These are phyloP conservation scores for Neolamprologus cancellatus DNA, from an alignment of 2,113 vertebrate species.

Conservation along the genomic window DNA sequence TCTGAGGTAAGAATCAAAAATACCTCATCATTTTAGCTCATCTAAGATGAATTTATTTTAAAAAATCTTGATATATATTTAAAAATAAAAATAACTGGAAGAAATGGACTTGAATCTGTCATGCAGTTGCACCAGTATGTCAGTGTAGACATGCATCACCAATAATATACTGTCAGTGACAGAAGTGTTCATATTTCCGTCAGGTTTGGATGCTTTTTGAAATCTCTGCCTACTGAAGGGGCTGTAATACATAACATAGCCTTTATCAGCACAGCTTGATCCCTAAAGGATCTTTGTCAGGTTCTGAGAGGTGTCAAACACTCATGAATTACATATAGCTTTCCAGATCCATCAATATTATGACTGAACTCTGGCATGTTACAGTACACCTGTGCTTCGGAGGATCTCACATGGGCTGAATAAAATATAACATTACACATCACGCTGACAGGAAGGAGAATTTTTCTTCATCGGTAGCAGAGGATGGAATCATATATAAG, in stretches of 20 bases:
- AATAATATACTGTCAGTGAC: constrained; percentile 9
- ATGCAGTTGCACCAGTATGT: constrained; percentile 30
- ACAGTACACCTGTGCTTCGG: constrained; percentile 33
- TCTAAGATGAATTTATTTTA: neutral
- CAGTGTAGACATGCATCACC: neutral
- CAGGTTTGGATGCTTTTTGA: constrained; percentile 24
- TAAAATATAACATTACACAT: constrained; percentile 61
- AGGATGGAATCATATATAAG: constrained; percentile 51
- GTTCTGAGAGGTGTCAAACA: constrained; percentile 58
- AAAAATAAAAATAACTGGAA: neutral
- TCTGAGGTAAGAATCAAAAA: constrained; percentile 83
- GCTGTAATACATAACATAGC: constrained; percentile 29
- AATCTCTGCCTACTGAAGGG: constrained; percentile 14
- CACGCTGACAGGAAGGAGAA: constrained; percentile 36
- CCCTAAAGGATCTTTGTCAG: constrained; percentile 56
- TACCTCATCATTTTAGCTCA: neutral
- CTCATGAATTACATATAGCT: constrained; percentile 64
- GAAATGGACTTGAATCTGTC: neutral
- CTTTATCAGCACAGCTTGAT: constrained; percentile 42
- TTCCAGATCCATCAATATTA: constrained; percentile 49
- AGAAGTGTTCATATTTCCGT: constrained; percentile 19
- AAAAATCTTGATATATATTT: neutral
- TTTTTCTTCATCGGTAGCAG: constrained; percentile 45
- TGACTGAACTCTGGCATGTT: constrained; percentile 28
- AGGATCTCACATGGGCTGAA: constrained; percentile 55